These are phyloP conservation scores for Etheostoma nigrum DNA, from an alignment of 2,797 vertebrate genomes.

Conservation along the genomic window DNA sequence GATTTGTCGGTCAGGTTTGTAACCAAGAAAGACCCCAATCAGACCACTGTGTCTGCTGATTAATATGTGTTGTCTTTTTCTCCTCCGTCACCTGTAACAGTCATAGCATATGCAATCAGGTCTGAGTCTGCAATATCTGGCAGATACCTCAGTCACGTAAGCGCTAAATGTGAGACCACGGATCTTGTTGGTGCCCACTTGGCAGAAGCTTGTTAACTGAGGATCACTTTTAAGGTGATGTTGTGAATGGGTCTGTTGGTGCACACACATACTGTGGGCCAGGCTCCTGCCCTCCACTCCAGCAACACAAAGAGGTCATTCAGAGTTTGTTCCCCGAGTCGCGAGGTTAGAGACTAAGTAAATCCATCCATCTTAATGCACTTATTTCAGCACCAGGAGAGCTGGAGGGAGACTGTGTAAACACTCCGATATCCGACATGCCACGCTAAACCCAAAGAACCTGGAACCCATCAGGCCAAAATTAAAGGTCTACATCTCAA, in stretches of 20 bases:
- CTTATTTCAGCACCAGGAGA: constrained; percentile 83
- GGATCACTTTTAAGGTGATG: constrained; percentile 49
- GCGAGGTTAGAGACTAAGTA: constrained; percentile 84
- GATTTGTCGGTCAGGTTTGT: not conserved
- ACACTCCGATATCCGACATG: constrained; percentile 84
- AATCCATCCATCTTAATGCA: constrained; percentile 88
- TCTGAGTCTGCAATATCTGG: constrained; percentile 24
- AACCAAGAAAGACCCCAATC: not conserved
- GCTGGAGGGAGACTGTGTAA: constrained; percentile 83
- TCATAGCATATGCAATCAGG: not conserved
- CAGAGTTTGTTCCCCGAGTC: constrained; percentile 79
- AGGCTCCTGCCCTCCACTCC: constrained; percentile 54
- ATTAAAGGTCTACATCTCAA: constrained; percentile 84
- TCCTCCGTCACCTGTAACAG: constrained; percentile 8
- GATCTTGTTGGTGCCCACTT: constrained; percentile 24
- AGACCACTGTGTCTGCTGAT: not conserved
- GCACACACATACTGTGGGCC: constrained; percentile 40
- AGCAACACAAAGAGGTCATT: constrained; percentile 81
- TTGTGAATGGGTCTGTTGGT: constrained; percentile 58
- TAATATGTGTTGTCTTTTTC: not conserved
- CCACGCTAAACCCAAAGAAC: constrained; percentile 81
- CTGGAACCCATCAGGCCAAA: constrained; percentile 84
- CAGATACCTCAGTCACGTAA: constrained; percentile 12
- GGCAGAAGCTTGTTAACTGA: constrained; percentile 46
- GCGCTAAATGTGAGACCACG: constrained; percentile 10